Conservation (phyloP, 2,113 vertebrate genomes). For the Myotis brandtii region DNA sequence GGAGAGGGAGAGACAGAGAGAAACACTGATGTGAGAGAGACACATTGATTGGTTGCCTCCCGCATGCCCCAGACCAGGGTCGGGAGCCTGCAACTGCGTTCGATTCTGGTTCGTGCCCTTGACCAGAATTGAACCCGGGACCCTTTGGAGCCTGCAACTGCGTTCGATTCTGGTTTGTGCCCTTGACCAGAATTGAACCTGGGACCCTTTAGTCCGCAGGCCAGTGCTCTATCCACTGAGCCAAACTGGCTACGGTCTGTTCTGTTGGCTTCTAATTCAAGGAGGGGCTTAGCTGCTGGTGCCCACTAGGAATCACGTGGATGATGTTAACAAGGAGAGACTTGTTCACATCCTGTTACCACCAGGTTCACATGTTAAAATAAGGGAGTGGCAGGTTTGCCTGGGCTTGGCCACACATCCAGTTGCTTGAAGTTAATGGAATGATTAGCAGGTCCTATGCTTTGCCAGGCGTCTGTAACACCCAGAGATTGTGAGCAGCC, state of each 20-base stretch:
- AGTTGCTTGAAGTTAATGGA: background rate
- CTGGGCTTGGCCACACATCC: background rate
- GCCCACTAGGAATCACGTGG: background rate
- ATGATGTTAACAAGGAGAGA: constrained; percentile 21
- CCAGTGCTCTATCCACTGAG: no score
- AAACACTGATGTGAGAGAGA: no score
- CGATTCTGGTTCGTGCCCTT: no score
- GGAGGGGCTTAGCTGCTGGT: background rate
- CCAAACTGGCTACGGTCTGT: background rate
- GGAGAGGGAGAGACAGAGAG: no score
- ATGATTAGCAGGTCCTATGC: background rate
- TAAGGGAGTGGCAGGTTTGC: constrained; percentile 43
- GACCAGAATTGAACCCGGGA: no score
- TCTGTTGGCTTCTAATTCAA: background rate
- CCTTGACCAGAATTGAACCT: no score
- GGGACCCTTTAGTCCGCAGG: no score
- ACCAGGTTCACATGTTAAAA: background rate
- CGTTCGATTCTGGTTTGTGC: no score
- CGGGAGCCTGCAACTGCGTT: no score
- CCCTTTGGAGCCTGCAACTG: no score
- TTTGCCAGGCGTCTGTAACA: background rate
- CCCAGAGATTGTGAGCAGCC: background rate
- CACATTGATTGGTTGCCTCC: no score
- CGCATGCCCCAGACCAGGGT: no score
- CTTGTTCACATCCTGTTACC: constrained; percentile 39